Conservation (phyloP, 2,888 invertebrate genomes). For the Macropis europaea region DNA sequence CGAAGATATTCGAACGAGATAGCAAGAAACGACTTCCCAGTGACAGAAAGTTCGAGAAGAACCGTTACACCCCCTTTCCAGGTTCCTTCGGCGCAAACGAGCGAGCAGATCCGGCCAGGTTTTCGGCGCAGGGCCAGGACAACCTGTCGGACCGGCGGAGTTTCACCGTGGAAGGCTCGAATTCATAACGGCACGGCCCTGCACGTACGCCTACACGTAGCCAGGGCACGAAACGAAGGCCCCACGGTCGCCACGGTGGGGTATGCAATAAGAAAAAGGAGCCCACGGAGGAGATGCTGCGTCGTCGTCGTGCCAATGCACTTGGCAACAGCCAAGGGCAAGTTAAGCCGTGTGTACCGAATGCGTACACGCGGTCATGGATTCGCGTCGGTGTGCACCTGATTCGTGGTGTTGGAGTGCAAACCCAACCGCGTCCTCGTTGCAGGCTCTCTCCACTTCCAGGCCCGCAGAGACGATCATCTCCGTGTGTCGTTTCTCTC, state of each 20-base stretch:
- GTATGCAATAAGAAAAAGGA: conserved; percentile 67
- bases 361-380: conserved; percentile 38
- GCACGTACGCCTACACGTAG: conserved; percentile 49
- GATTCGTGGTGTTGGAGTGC: conserved; percentile 30
- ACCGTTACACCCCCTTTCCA: conserved; percentile 29
- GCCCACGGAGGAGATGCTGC: conserved; percentile 58
- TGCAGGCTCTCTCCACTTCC: neutral
- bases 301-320: conserved; percentile 68
- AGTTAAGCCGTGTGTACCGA: conserved; percentile 40
- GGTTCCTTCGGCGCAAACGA: neutral
- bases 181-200: conserved; percentile 46
- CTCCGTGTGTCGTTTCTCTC: conserved; percentile 21
- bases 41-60: conserved; percentile 10
- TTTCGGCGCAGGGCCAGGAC: neutral
- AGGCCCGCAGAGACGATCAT: conserved; percentile 19
- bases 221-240: conserved; percentile 31
- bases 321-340: conserved; percentile 76
- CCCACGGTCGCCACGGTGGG: conserved; percentile 49
- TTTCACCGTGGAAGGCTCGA: conserved; percentile 13
- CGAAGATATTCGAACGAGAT: neutral
- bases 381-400: conserved; percentile 42
- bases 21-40: neutral
- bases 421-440: conserved; percentile 23
- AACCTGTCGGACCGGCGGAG: no score
- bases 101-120: neutral